phyloP scores from a whole-genome alignment of 35 echinoderm and acorn worm species.

The Amphiura filiformis region DNA sequence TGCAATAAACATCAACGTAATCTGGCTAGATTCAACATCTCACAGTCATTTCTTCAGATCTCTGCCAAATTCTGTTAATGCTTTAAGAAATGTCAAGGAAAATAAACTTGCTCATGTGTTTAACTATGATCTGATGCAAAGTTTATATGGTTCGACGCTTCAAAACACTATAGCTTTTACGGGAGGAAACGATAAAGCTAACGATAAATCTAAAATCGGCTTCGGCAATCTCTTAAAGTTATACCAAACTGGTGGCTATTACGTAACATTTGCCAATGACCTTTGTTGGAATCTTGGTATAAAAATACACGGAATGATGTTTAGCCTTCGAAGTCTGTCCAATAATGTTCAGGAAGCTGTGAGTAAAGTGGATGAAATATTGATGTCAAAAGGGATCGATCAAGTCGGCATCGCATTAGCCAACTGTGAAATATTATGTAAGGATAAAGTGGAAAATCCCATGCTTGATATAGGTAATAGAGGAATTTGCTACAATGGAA shows the following conservation, averaged over 20 bases:
- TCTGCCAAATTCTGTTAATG: constrained; percentile 56
- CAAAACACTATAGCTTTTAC: constrained; percentile 60
- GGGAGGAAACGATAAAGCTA: constrained; percentile 42
- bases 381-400: constrained; percentile 50
- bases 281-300: constrained; percentile 78
- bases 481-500: constrained; percentile 72
- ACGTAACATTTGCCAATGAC: constrained; percentile 65
- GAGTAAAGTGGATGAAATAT: constrained; percentile 27
- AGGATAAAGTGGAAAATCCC: constrained; percentile 45
- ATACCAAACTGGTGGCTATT: constrained; percentile 65
- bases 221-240: constrained; percentile 20
- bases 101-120: constrained; percentile 27
- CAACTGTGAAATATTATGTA: constrained; percentile 69
- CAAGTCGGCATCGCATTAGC: constrained; percentile 56
- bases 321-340: constrained; percentile 25
- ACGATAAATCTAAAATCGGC: constrained; percentile 17
- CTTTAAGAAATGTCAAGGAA: constrained; percentile 40
- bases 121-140: constrained; percentile 81
- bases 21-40: constrained; percentile 81
- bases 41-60: constrained; percentile 82
- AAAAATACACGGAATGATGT: constrained; percentile 4
- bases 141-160: constrained; percentile 66
- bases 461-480: constrained; percentile 15
- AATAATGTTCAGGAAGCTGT: background rate
- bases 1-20: constrained; percentile 71